Evolutionary conservation across 2,797 vertebrate species (phyloP).

Genomic region (Meriones psammophilus): DNA sequence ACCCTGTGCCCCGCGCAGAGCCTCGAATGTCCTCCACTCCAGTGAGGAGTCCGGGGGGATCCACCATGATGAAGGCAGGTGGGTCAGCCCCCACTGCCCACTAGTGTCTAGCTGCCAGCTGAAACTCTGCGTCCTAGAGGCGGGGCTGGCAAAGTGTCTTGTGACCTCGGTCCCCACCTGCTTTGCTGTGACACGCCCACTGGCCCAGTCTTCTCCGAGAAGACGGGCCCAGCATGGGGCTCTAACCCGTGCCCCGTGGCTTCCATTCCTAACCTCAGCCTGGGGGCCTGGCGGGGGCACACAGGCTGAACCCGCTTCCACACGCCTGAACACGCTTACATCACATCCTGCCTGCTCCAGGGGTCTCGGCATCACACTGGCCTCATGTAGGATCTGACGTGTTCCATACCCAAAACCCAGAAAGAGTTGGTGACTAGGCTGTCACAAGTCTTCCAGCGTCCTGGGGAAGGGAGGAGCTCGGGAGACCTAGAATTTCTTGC

Average conservation of each 20-base stretch:
- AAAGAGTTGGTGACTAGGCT: not conserved
- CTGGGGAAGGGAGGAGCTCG: accelerated
- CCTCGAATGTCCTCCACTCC: slow-evolving; percentile 85
- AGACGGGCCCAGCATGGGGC: slow-evolving; percentile 67
- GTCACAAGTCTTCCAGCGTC: too few relatives aligned
- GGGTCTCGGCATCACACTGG: not conserved
- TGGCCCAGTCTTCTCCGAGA: slow-evolving; percentile 36
- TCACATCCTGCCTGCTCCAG: not conserved
- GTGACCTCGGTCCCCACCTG: not conserved
- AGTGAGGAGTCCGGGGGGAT: slow-evolving; percentile 83
- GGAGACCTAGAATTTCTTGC: not conserved
- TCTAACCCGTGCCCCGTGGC: not conserved
- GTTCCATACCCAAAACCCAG: not conserved
- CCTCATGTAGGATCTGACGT: not conserved
- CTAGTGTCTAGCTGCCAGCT: not conserved
- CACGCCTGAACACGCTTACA: not conserved
- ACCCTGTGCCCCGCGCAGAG: not conserved
- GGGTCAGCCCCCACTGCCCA: slow-evolving; percentile 52
- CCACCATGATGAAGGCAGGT: slow-evolving; percentile 90
- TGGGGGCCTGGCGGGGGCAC: accelerated
- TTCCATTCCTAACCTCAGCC: not conserved
- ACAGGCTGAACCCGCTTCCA: not conserved
- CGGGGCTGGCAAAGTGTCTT: not conserved
- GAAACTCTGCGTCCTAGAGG: not conserved
- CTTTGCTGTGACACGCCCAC: slow-evolving; percentile 61